Percentiles rank a stretch among this genome's conserved stretches.
phyloP scores from a whole-genome alignment of 2,113 vertebrate species.

The human (Homo sapiens) region GRCh38 chr2:237721001-237721500 shows the following conservation, averaged over 20 bases:
- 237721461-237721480: background rate
- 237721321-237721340: too few relatives aligned
- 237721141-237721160: fast-evolving
- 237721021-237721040: background rate
- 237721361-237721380: background rate
- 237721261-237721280: background rate
- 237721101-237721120: fast-evolving
- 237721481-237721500: background rate
- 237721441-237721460: fast-evolving
- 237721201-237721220: background rate
- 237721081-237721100: background rate
- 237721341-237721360: fast-evolving
- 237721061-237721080: too few relatives aligned
- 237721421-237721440: background rate
- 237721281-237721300: fast-evolving
- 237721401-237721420: background rate
- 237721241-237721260: fast-evolving
- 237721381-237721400: background rate
- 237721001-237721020: fast-evolving
- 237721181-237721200: fast-evolving
- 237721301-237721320: fast-evolving
- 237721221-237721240: too few relatives aligned
- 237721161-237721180: fast-evolving
- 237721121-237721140: background rate
- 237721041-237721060: fast-evolving